Conservation (phyloP, 1,140 invertebrate species). For the Rhagoletis pomonella region DNA sequence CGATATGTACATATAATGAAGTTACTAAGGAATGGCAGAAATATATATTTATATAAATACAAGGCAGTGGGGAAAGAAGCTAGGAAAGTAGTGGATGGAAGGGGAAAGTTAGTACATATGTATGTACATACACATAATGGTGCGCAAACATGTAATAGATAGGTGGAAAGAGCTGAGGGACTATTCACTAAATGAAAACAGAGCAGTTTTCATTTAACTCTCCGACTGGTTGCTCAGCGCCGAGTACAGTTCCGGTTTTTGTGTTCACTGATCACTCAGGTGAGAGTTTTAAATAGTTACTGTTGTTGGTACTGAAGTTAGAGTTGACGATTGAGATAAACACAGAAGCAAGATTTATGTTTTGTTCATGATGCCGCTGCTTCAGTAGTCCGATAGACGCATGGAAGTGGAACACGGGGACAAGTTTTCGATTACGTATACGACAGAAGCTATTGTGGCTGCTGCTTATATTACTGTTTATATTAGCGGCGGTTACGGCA, state of each 20-base stretch:
- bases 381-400: constrained; percentile 49
- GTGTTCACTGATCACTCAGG: background rate
- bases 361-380: background rate
- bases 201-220: background rate
- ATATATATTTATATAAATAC: background rate
- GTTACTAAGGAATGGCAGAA: background rate
- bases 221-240: background rate
- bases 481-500: background rate
- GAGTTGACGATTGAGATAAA: background rate
- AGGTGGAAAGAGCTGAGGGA: constrained; percentile 24
- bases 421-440: constrained; percentile 44
- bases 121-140: background rate
- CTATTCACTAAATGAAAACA: constrained; percentile 12
- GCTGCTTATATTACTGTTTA: background rate
- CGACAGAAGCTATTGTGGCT: constrained; percentile 11
- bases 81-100: no score
- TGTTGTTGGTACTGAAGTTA: background rate
- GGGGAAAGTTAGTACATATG: background rate
- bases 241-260: constrained; percentile 25
- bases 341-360: background rate
- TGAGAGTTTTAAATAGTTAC: background rate
- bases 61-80: background rate
- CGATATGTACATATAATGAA: no score
- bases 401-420: constrained; percentile 55
- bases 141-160: no score